Evolutionary conservation across 2,113 vertebrate genomes (phyloP).

Genomic region (Ramphastos sulfuratus): DNA sequence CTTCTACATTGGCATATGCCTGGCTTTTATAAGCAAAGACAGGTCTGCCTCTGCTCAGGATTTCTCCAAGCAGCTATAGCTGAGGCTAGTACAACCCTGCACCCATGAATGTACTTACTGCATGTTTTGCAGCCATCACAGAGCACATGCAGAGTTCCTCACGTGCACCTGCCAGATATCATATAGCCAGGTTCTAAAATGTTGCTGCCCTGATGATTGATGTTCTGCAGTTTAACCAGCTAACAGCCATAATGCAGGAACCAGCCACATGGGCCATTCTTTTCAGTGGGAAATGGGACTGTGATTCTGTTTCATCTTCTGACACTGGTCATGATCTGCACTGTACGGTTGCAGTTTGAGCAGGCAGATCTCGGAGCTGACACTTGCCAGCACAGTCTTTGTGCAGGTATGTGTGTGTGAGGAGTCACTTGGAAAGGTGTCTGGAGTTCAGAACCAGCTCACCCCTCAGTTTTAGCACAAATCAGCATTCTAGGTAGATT

Average conservation of each 20-base stretch:
- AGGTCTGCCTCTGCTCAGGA: background rate
- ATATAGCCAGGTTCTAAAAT: background rate
- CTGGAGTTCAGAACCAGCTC: background rate
- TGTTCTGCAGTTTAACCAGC: background rate
- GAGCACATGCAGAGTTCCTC: background rate
- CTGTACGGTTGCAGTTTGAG: background rate
- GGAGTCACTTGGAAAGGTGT: background rate
- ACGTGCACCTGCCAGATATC: background rate
- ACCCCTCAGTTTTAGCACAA: background rate
- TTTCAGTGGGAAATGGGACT: background rate
- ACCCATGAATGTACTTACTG: fast-evolving
- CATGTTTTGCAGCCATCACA: background rate
- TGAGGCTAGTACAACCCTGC: background rate
- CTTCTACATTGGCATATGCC: background rate
- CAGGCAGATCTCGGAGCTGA: background rate
- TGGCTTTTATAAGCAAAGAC: background rate
- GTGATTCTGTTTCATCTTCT: background rate
- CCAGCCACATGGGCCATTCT: background rate
- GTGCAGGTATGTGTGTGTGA: fast-evolving
- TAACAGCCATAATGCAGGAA: background rate
- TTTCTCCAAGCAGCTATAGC: background rate
- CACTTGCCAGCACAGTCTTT: fast-evolving
- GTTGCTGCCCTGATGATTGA: background rate
- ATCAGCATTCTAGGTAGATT: background rate
- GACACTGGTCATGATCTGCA: background rate